Evolutionary conservation across 2,113 vertebrate genomes (phyloP), one percentile per base, ranked within the genome.

Genomic region (Tilapia sparmanii): DNA sequence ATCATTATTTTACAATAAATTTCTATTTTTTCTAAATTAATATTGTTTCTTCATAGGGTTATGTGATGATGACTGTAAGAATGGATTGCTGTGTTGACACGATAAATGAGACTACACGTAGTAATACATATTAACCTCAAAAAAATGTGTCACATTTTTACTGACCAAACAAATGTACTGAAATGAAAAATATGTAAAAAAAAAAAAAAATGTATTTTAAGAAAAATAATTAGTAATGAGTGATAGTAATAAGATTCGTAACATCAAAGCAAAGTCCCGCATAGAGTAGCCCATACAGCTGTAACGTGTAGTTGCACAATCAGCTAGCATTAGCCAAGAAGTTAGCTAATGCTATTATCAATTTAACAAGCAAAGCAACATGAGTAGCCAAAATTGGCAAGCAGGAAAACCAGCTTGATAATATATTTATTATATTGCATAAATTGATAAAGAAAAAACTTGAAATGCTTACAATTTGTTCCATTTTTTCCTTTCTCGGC

Each of bases 101-200:
- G 19, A 13, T 68, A 68, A 68, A 68, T 38, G 10, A 68, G 33
- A 68, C 2, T 66, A 38, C 61, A 38, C 0, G 0, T 66, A 66
- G 33, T 66, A 66, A 66, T 38, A 66, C 33, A 66, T 66, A 38
- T 38, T 68, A 66, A 66, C 38, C 19, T 68, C 19, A 68, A 68
- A 38, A 38, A 38, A 66, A 22, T 35, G 33, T 66, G 61, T 66
- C 10, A 66, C 19, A 38, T 38, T 38, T 66, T 68, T 22, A 13
- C 33, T 0, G 4, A 38, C 33, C 19, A 38, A 66, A n/a, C 33
- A 66, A 59, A 59, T 26, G 5, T n/a, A 66, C 18, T 66, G 61
- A 66, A 63, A 63, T 63, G 4, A 63, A n/a, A 66, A 66, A 66
- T 7, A 10, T 63, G 10, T 11, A 4, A 33, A 19, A 59, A 26